Percentiles rank a stretch among this genome's conserved stretches.
Conservation (phyloP, 2,113 vertebrate species). For the Bos taurus region DNA sequence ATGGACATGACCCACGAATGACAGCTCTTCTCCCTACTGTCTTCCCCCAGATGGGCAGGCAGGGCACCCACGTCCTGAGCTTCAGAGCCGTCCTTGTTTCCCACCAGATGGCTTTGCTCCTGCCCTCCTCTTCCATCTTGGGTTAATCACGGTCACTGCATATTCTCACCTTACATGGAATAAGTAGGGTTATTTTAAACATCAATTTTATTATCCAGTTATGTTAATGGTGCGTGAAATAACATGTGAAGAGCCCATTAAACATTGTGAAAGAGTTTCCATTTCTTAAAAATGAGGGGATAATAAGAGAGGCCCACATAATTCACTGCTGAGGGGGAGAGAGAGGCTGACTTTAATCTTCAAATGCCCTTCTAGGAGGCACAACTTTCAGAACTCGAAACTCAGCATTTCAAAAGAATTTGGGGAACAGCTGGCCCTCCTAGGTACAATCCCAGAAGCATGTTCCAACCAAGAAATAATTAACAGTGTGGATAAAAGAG, state of each 20-base stretch:
- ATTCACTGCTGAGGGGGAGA: constrained; percentile 27
- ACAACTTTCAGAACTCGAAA: neutral
- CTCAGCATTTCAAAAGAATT: neutral
- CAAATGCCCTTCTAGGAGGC: constrained; percentile 25
- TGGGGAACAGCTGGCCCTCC: neutral
- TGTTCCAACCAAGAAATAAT: constrained; percentile 6
- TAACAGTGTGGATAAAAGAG: neutral
- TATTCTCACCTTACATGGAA: constrained; percentile 15
- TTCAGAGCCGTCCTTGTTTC: neutral
- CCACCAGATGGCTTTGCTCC: neutral
- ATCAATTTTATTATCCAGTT: constrained; percentile 71
- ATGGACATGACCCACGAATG: neutral
- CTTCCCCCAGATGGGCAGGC: neutral
- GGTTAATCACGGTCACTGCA: constrained; percentile 19
- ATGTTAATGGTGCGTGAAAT: constrained; percentile 69
- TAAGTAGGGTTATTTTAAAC: constrained; percentile 54
- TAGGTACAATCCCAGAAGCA: neutral
- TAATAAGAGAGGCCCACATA: constrained; percentile 45
- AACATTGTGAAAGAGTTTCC: constrained; percentile 59
- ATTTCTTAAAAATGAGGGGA: constrained; percentile 61
- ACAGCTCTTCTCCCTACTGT: no score
- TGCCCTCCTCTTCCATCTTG: neutral
- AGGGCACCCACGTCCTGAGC: neutral
- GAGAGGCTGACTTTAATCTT: constrained; percentile 53
- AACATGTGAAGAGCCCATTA: constrained; percentile 69